phyloP scores from a whole-genome alignment of 1,140 invertebrate genomes.

The Panagrolaimus sp. region DNA sequence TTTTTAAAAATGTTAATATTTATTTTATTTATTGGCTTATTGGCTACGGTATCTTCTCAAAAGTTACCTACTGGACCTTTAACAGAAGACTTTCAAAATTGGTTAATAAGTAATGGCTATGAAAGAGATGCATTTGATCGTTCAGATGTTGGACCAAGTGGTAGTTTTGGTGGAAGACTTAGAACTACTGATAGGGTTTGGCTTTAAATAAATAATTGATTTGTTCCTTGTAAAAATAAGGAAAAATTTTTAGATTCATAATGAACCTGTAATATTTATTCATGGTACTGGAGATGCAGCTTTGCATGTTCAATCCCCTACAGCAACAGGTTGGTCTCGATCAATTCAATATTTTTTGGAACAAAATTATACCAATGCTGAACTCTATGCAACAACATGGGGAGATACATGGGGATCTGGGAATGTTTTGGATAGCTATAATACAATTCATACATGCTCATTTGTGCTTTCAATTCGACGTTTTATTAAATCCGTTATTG shows the following conservation, averaged over 20 bases:
- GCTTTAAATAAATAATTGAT: too few relatives aligned
- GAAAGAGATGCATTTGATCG: constrained; percentile 53
- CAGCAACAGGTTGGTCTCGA: constrained; percentile 46
- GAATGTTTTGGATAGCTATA: constrained; percentile 52
- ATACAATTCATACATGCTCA: constrained; percentile 52
- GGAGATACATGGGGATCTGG: constrained; percentile 58
- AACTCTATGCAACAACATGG: constrained; percentile 57
- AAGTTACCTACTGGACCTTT: constrained; percentile 30
- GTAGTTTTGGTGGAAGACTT: constrained; percentile 52
- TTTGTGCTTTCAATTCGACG: constrained; percentile 51
- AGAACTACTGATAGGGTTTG: constrained; percentile 28
- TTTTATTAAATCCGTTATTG: constrained; percentile 52
- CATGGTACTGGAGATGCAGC: constrained; percentile 54
- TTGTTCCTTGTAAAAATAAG: not conserved
- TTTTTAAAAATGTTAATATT: too few relatives aligned
- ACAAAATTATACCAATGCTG: constrained; percentile 52
- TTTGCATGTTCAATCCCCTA: constrained; percentile 54
- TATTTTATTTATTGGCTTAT: not conserved
- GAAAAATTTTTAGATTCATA: constrained; percentile 31
- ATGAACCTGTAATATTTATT: constrained; percentile 56
- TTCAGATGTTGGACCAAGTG: constrained; percentile 55
- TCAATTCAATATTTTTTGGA: constrained; percentile 57
- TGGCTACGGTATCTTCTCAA: not conserved
- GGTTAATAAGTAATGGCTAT: constrained; percentile 56
- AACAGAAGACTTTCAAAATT: constrained; percentile 54